Evolutionary conservation across 2,888 invertebrate genomes (phyloP).

Genomic region (Danaus chrysippus): DNA sequence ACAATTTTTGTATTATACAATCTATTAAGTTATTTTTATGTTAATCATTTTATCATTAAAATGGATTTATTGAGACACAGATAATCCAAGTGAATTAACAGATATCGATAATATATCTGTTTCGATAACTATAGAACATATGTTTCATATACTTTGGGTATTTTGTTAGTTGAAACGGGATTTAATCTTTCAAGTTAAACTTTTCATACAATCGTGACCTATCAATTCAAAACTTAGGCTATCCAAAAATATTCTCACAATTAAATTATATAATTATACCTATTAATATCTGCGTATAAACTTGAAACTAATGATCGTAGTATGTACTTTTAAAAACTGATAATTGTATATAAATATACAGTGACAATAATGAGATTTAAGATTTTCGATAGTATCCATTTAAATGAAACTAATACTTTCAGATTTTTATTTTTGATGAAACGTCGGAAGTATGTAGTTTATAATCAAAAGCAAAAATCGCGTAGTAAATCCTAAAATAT

Average conservation of each 20-base stretch:
- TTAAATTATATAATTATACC: conserved; percentile 5
- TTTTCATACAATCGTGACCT: no score
- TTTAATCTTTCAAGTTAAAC: no score
- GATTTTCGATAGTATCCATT: no score
- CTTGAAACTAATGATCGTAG: no score
- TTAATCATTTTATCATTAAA: conserved; percentile 13
- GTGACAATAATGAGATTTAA: no score
- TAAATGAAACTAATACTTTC: no score
- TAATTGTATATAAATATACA: not conserved
- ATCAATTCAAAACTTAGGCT: not conserved
- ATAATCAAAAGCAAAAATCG: no score
- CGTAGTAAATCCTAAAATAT: no score
- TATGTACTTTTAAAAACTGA: no score
- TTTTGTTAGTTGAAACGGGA: not conserved
- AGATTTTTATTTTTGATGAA: no score
- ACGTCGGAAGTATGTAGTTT: no score
- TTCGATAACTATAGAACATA: not conserved
- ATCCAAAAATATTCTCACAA: conserved; percentile 4
- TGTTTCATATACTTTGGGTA: not conserved
- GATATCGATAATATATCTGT: not conserved
- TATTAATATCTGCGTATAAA: conserved; percentile 7
- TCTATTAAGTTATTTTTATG: not conserved
- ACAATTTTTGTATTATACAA: no score
- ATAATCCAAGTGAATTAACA: not conserved
- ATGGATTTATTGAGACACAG: not conserved